These are phyloP conservation scores for Callospermophilus lateralis DNA, from an alignment of 2,113 vertebrate genomes.

Conservation along the genomic window DNA sequence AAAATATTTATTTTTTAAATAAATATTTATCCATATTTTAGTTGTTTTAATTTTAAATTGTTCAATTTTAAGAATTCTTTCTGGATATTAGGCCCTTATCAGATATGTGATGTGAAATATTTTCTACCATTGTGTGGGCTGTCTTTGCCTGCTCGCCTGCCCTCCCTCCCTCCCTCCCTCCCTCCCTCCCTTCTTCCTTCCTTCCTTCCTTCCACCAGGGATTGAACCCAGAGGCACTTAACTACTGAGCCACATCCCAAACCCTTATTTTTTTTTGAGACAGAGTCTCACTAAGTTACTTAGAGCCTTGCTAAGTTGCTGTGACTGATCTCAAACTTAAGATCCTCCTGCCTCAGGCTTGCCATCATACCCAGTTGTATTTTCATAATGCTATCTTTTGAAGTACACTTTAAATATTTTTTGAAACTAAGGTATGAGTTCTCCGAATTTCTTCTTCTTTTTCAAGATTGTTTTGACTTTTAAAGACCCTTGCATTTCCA, in stretches of 20 bases:
- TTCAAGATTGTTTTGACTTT: conserved; percentile 21
- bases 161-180: no score
- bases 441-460: background rate
- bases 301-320: no score
- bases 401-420: background rate
- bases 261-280: no score
- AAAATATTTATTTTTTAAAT: no score
- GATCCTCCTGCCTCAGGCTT: no score
- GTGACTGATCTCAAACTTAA: no score
- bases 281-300: no score
- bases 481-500: background rate
- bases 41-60: background rate
- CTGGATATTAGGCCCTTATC: background rate
- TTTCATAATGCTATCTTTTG: conserved; percentile 15
- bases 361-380: background rate
- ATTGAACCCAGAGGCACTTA: no score
- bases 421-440: background rate
- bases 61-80: conserved; percentile 48
- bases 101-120: conserved; percentile 21
- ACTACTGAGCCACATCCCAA: no score
- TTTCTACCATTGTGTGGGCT: background rate
- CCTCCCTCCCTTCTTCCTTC: no score
- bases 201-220: no score
- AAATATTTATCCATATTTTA: background rate
- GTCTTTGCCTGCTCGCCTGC: background rate